phyloP scores from a whole-genome alignment of 2,888 invertebrate genomes.

The Gryllus longicercus region DNA sequence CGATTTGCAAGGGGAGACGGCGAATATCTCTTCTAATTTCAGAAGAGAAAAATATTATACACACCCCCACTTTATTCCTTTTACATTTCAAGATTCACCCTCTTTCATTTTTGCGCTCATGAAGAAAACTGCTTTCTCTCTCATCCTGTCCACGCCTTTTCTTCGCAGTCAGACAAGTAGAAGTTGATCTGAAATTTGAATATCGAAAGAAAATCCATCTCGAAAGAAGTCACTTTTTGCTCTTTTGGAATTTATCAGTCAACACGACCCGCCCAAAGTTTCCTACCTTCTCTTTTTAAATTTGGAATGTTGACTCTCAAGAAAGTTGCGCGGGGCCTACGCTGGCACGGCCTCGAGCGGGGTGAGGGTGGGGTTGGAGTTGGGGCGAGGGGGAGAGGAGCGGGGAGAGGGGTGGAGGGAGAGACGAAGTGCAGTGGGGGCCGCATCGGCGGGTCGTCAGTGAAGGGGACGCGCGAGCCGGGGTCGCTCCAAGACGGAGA shows the following conservation, averaged over 20 bases:
- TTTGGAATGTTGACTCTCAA: constrained; percentile 33
- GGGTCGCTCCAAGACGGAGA: too few relatives aligned
- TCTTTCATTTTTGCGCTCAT: constrained; percentile 3
- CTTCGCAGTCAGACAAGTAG: constrained; percentile 33
- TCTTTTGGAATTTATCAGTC: constrained; percentile 17
- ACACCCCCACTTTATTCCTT: constrained; percentile 19
- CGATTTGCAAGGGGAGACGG: constrained; percentile 5
- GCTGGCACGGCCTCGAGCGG: not conserved
- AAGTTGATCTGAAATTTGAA: constrained; percentile 36
- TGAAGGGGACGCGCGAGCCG: too few relatives aligned
- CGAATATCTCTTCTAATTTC: constrained; percentile 5
- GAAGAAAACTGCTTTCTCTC: constrained; percentile 27
- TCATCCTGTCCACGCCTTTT: constrained; percentile 20
- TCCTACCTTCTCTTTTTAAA: constrained; percentile 27
- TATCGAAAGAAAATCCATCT: constrained; percentile 32
- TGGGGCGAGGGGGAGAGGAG: not conserved
- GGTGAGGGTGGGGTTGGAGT: not conserved
- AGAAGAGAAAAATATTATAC: constrained; percentile 33
- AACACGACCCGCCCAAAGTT: not conserved
- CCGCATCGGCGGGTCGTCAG: too few relatives aligned
- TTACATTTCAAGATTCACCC: constrained; percentile 18
- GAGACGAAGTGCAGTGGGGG: not conserved
- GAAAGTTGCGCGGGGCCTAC: constrained; percentile 26
- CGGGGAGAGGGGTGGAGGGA: not conserved
- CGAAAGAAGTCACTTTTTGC: constrained; percentile 17